Evolutionary conservation across 2,797 vertebrate species (phyloP).

Genomic region (Acipenser oxyrinchus): DNA sequence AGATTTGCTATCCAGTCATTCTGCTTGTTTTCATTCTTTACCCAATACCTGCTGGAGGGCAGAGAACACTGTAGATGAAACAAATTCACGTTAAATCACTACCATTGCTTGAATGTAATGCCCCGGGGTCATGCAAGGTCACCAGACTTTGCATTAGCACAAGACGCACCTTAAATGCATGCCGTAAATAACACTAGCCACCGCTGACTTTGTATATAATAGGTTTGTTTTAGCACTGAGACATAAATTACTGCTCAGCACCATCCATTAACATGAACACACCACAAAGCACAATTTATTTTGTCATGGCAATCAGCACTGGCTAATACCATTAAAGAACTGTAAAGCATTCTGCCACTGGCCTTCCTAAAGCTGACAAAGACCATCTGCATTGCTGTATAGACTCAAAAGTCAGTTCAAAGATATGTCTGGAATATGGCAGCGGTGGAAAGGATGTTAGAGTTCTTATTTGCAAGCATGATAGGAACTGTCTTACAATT

Average conservation of each 20-base stretch:
- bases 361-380: neutral
- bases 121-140: constrained; percentile 12
- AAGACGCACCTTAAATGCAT: constrained; percentile 36
- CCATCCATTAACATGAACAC: constrained; percentile 25
- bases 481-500: no score
- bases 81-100: neutral
- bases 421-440: no score
- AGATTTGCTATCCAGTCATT: no score
- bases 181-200: constrained; percentile 44
- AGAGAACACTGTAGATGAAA: no score
- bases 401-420: no score
- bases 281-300: constrained; percentile 12
- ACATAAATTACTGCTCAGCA: constrained; percentile 33
- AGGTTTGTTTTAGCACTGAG: constrained; percentile 32
- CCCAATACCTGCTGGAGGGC: no score
- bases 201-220: constrained; percentile 30
- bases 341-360: constrained; percentile 5
- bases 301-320: constrained; percentile 1
- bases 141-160: constrained; percentile 20
- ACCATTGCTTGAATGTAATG: neutral
- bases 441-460: no score
- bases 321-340: neutral
- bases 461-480: no score
- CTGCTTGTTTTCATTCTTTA: no score
- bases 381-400: neutral